Evolutionary conservation across 2,888 invertebrate genomes (phyloP).

Genomic region (Hirudinaria manillensis): DNA sequence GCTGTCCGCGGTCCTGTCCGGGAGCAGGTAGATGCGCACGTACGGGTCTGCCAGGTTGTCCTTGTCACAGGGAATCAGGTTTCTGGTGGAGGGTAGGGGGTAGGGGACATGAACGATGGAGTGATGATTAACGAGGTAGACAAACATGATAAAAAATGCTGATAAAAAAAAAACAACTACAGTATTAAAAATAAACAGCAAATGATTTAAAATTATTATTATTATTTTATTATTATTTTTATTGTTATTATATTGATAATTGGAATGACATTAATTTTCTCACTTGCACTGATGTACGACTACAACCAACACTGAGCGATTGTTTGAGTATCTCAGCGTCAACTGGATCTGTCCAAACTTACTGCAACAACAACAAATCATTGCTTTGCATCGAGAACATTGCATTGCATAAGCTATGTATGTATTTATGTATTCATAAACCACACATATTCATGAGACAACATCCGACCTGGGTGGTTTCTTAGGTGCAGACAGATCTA

Average conservation of each 20-base stretch:
- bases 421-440: no score
- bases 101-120: background rate
- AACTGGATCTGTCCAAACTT: constrained; percentile 66
- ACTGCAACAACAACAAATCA: background rate
- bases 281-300: constrained; percentile 73
- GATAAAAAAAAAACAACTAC: no score
- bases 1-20: constrained; percentile 46
- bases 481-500: background rate
- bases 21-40: constrained; percentile 49
- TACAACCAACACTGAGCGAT: constrained; percentile 73
- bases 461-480: background rate
- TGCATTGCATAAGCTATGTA: no score
- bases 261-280: background rate
- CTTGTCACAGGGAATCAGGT: constrained; percentile 47
- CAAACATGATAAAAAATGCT: background rate
- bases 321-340: constrained; percentile 76
- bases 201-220: background rate
- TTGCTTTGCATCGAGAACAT: no score
- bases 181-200: background rate
- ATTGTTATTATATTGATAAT: background rate
- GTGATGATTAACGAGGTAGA: background rate
- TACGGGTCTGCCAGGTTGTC: constrained; percentile 51
- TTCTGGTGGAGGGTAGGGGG: constrained; percentile 25
- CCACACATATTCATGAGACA: no score
- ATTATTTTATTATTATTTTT: background rate